Base-by-base conservation (phyloP, 1,140 invertebrate species). In the Calephelis virginiensis region DNA sequence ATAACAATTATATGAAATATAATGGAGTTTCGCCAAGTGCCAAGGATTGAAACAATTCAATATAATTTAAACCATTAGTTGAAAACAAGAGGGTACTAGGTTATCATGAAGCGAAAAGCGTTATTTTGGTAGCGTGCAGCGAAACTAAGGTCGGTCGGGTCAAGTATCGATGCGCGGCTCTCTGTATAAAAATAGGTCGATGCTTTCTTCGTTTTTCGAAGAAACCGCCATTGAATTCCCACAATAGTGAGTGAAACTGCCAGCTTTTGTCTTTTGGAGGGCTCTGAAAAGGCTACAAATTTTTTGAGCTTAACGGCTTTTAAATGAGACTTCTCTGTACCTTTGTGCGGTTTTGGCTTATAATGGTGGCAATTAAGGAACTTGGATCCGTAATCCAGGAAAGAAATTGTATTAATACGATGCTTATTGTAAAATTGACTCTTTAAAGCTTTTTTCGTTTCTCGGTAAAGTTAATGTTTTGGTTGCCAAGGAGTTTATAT, bases 121-220 rank as follows among this genome's bases (percentile, higher is more conserved):
- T 45, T 45, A 60, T 61, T 63, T 53, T 43, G 59, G 61, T 17
- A 48, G 53, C 53, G 53, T 56, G 53, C 53, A 56, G 53, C 37
- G 28, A 56, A 56, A 56, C 53, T 1, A 17, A 56, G 53, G 53
- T 56, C 28, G 53, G 53, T 17, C 53, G 53, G 53, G 53, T 56
- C 53, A 56, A 56, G 53, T 56, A 56, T 56, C 53, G 53, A 56
- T 56, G 53, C 53, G 53, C 53, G 53, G 10, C 37, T 56, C 53
- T 17, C 53, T 17, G 53, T 47, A 50, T 56, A 63, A 68, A 68
- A 63, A 68, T 68, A 64, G 67, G 67, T 68, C 67, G 63, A 64
- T 64, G 61, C 61, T 64, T 68, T 67, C 56, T 67, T 67, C 66
- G 61, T 45, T 68, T 56, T 56, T 56, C 53, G 53, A 56, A 56